A percentile compares a stretch with the other conserved stretches of the same genome.
phyloP scores from a whole-genome alignment of 2,113 vertebrate genomes.

The Noctilio leporinus region DNA sequence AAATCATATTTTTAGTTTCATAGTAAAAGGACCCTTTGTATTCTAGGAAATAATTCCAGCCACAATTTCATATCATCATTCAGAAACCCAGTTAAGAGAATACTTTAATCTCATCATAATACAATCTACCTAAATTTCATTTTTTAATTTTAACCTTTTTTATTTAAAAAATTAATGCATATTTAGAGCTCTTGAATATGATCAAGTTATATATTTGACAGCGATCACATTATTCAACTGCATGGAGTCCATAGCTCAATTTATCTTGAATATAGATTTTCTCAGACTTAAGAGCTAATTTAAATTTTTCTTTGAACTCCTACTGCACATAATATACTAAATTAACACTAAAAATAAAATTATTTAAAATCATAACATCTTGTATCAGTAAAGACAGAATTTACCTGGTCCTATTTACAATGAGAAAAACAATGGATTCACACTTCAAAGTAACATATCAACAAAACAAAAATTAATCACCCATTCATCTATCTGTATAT shows the following conservation, averaged over 20 bases:
- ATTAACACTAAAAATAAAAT: constrained; percentile 1
- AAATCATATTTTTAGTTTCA: constrained; percentile 36
- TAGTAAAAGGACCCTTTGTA: constrained; percentile 30
- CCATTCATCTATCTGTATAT: not conserved
- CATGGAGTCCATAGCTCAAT: constrained; percentile 1
- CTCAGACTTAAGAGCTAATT: constrained; percentile 25
- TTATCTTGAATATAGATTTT: constrained; percentile 33
- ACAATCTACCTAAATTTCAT: constrained; percentile 18
- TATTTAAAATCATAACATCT: not conserved
- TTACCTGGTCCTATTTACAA: not conserved
- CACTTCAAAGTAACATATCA: not conserved
- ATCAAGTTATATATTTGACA: constrained; percentile 2
- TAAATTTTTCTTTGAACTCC: constrained; percentile 43
- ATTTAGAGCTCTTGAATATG: constrained; percentile 32
- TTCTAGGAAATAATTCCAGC: constrained; percentile 30
- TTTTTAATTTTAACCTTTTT: constrained; percentile 45
- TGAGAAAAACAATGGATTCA: constrained; percentile 17
- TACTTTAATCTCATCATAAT: not conserved
- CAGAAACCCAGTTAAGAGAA: constrained; percentile 31
- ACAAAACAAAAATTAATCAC: not conserved
- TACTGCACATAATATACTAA: not conserved
- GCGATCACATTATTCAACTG: constrained; percentile 12
- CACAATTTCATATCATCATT: constrained; percentile 4
- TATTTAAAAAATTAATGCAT: constrained; percentile 40
- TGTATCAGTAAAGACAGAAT: not conserved